These are phyloP conservation scores for Pachydiplax longipennis DNA, from an alignment of 2,888 invertebrate genomes.

Conservation along the genomic window DNA sequence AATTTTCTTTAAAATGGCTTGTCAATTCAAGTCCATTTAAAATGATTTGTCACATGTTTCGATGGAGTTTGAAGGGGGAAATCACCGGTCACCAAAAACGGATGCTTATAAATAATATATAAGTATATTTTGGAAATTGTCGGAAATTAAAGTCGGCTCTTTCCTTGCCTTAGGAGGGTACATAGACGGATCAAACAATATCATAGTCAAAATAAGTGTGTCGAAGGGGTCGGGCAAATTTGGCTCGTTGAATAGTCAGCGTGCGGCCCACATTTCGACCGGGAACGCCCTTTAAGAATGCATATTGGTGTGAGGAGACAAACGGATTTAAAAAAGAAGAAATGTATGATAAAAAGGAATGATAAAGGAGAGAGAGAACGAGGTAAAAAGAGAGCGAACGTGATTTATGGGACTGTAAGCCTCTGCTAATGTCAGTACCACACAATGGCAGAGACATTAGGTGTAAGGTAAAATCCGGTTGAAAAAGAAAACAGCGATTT, in stretches of 20 bases:
- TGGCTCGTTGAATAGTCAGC: background rate
- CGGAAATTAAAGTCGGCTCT: too few relatives aligned
- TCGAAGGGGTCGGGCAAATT: background rate
- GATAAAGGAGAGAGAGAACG: background rate
- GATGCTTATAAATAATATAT: too few relatives aligned
- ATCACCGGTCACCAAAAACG: too few relatives aligned
- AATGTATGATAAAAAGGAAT: background rate
- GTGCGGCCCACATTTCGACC: background rate
- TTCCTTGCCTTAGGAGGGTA: too few relatives aligned
- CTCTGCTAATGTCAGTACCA: background rate
- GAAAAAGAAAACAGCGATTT: background rate
- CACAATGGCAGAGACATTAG: background rate
- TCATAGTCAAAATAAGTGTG: background rate
- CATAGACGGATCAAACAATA: background rate
- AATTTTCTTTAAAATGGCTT: too few relatives aligned
- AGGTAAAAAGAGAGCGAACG: background rate
- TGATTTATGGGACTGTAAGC: background rate
- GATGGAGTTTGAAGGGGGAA: too few relatives aligned
- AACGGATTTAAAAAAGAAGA: background rate
- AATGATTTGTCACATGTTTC: too few relatives aligned
- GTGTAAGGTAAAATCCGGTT: background rate
- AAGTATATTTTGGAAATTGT: too few relatives aligned
- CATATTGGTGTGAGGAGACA: background rate
- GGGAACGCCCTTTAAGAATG: background rate
- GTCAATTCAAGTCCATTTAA: too few relatives aligned